Conservation (phyloP, 2,888 invertebrate genomes). For the Eupithecia tripunctaria region DNA sequence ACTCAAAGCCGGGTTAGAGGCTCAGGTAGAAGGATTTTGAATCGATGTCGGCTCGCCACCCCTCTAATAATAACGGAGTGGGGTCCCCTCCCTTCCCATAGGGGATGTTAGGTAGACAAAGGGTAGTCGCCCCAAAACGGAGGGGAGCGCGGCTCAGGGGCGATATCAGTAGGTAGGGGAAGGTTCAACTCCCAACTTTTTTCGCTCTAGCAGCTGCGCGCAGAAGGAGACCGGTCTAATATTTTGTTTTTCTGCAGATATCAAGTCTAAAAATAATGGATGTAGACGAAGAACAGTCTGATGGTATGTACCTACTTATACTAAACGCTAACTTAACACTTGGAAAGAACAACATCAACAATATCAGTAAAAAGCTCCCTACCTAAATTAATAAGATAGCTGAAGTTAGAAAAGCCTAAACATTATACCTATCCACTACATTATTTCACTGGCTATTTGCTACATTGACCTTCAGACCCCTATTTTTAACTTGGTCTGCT, state of each 20-base stretch:
- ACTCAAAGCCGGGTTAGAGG: slow-evolving; percentile 45
- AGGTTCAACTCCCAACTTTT: slow-evolving; percentile 71
- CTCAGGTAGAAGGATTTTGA: slow-evolving; percentile 69
- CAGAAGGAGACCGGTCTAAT: slow-evolving; percentile 26
- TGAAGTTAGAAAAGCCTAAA: no score
- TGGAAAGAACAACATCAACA: no score
- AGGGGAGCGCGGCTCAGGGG: slow-evolving; percentile 77
- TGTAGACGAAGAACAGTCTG: slow-evolving; percentile 20
- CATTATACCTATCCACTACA: not conserved
- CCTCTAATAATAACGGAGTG: slow-evolving; percentile 74
- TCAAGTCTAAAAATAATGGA: slow-evolving; percentile 28
- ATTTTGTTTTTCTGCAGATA: slow-evolving; percentile 31
- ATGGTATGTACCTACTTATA: slow-evolving; percentile 29
- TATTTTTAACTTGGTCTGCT: not conserved
- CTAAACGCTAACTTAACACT: no score
- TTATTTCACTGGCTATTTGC: not conserved
- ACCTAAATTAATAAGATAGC: no score
- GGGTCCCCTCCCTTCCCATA: slow-evolving; percentile 79
- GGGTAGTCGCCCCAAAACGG: slow-evolving; percentile 80
- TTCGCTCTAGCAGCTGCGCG: slow-evolving; percentile 58
- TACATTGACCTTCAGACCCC: not conserved
- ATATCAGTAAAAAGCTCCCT: no score
- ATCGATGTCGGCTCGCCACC: slow-evolving; percentile 75
- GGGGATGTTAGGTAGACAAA: slow-evolving; percentile 81
- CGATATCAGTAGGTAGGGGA: slow-evolving; percentile 72